Conservation (phyloP, 1,140 invertebrate species). For the Thereuonema tuberculata region DNA sequence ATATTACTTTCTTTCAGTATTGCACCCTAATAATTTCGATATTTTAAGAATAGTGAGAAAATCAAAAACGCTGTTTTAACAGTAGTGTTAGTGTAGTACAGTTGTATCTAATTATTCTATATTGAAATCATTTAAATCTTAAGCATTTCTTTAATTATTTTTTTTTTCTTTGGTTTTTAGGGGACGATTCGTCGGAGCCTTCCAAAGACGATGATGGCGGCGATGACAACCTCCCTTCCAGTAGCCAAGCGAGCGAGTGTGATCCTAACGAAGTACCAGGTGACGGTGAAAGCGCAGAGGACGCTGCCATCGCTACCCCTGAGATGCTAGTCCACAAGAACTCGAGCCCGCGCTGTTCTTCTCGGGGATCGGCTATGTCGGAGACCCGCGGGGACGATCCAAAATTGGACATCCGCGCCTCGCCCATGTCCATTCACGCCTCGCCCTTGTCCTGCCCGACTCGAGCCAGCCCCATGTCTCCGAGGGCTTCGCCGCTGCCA, state of each 20-base stretch:
- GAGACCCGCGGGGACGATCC: conserved; percentile 29
- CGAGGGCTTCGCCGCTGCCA: background rate
- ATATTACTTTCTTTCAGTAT: no score
- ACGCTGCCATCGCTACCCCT: background rate
- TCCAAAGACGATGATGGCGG: conserved; percentile 25
- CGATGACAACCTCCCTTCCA: conserved; percentile 2
- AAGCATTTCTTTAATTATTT: no score
- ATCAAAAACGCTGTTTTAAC: no score
- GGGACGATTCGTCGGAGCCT: conserved; percentile 57
- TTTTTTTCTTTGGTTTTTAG: conserved; percentile 46
- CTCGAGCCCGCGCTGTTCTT: conserved; percentile 49
- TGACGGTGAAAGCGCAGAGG: background rate
- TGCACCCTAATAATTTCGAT: no score
- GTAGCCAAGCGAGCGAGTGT: conserved; percentile 2
- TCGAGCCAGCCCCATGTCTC: conserved; percentile 26
- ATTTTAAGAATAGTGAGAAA: no score
- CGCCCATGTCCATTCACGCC: conserved; percentile 29
- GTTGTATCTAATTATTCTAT: no score
- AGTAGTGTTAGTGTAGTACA: no score
- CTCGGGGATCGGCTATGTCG: conserved; percentile 41
- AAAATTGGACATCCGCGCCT: conserved; percentile 35
- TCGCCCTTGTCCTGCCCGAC: conserved; percentile 38
- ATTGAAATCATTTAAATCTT: no score
- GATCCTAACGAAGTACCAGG: background rate
- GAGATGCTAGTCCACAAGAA: conserved; percentile 53